phyloP scores from a whole-genome alignment of 2,797 vertebrate genomes.

The Ceryle rudis region DNA sequence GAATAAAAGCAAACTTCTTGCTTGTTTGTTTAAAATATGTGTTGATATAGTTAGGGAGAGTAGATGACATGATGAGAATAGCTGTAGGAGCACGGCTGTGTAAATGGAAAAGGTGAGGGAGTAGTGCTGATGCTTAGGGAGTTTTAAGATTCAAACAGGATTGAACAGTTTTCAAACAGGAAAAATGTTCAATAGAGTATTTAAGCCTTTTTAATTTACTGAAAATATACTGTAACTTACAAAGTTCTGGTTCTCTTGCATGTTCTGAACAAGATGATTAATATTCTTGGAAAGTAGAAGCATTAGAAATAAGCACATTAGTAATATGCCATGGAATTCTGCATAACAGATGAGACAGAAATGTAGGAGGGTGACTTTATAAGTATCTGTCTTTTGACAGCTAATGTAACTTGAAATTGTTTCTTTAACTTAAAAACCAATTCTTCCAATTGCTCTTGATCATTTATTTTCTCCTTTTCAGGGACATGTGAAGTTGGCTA shows the following conservation, averaged over 20 bases:
- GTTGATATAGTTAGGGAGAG: neutral
- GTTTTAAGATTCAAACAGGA: neutral
- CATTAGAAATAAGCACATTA: neutral
- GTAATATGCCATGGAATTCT: neutral
- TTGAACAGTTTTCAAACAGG: neutral
- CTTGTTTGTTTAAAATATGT: neutral
- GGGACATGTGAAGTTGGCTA: constrained; percentile 94
- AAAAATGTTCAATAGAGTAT: neutral
- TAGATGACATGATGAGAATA: neutral
- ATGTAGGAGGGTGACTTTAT: neutral
- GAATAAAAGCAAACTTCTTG: neutral
- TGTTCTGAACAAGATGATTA: neutral
- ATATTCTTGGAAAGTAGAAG: neutral
- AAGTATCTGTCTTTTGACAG: neutral
- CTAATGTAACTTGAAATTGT: neutral
- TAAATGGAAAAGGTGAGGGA: neutral
- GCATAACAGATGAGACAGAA: neutral
- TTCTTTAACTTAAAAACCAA: neutral
- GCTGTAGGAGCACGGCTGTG: neutral
- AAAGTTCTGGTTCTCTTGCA: neutral
- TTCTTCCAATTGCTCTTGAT: neutral
- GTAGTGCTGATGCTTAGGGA: neutral
- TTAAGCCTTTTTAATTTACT: neutral
- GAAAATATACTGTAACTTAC: neutral
- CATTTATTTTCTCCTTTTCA: constrained; percentile 61